Evolutionary conservation across 2,797 vertebrate species (phyloP).

Genomic region (Podargus strigoides): DNA sequence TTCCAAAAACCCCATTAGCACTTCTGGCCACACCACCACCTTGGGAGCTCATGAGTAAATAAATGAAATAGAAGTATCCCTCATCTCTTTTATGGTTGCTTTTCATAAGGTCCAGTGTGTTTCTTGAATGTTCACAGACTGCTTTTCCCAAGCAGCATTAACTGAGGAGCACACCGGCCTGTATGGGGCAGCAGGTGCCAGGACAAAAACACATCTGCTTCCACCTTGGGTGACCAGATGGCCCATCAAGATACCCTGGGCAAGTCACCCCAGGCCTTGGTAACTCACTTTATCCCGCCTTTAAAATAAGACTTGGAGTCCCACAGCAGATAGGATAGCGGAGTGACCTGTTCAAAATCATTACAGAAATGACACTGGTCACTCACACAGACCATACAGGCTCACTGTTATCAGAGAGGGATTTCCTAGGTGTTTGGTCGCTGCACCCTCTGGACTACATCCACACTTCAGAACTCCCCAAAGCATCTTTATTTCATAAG

Average conservation of each 20-base stretch:
- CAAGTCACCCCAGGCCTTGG: background rate
- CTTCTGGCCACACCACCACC: background rate
- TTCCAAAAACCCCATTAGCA: background rate
- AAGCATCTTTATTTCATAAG: background rate
- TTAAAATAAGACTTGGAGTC: background rate
- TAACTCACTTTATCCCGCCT: background rate
- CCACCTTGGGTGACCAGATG: background rate
- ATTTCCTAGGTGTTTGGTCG: background rate
- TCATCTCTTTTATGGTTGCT: background rate
- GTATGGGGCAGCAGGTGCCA: background rate
- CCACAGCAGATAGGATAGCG: background rate
- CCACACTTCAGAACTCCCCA: background rate
- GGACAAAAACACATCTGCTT: background rate
- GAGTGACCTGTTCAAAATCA: background rate
- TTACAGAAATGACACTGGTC: background rate
- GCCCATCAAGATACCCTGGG: background rate
- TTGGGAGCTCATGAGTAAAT: background rate
- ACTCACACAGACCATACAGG: background rate
- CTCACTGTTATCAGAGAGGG: background rate
- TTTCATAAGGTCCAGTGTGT: background rate
- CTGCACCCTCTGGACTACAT: background rate
- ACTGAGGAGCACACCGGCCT: background rate
- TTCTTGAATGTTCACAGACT: rapidly evolving
- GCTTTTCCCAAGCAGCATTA: background rate
- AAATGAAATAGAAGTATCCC: background rate